phyloP scores from a whole-genome alignment of 1,140 invertebrate genomes.

The Wiebesia pumilae region DNA sequence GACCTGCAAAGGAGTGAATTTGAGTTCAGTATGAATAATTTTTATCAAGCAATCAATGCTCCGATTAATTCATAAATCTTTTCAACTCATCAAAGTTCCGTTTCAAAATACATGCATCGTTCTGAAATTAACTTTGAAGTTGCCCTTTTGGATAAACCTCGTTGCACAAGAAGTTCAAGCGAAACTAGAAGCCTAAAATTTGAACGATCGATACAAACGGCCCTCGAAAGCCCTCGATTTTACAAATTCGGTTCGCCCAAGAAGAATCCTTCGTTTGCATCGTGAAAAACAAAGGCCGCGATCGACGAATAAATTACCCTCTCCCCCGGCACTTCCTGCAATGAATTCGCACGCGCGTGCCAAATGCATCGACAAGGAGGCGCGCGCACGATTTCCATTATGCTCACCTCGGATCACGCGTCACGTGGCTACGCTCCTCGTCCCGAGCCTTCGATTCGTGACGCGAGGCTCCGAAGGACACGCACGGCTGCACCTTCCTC shows the following conservation, averaged over 20 bases:
- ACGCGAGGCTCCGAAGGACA: conserved; percentile 15
- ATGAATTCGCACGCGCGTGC: not conserved
- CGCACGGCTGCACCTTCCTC: conserved; percentile 12
- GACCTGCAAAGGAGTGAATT: not conserved
- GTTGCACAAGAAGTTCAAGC: too few species aligned
- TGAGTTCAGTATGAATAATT: too few species aligned
- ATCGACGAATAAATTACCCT: not conserved
- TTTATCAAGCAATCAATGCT: too few species aligned
- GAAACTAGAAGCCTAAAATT: too few species aligned
- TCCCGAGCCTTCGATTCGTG: conserved; percentile 10
- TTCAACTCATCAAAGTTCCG: too few species aligned
- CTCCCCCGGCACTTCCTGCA: not conserved
- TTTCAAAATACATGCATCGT: too few species aligned
- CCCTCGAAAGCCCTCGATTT: too few species aligned
- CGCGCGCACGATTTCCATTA: not conserved
- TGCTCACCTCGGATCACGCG: not conserved
- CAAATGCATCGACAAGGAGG: not conserved
- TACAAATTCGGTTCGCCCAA: not conserved
- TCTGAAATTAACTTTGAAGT: too few species aligned
- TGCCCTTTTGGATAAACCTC: too few species aligned
- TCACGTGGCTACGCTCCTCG: conserved; percentile 29
- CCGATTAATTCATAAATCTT: too few species aligned
- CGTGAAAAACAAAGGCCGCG: too few species aligned
- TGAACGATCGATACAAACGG: too few species aligned
- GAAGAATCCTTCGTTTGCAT: not conserved